Conservation (phyloP, 2,888 invertebrate genomes). For the Cetonia aurata region DNA sequence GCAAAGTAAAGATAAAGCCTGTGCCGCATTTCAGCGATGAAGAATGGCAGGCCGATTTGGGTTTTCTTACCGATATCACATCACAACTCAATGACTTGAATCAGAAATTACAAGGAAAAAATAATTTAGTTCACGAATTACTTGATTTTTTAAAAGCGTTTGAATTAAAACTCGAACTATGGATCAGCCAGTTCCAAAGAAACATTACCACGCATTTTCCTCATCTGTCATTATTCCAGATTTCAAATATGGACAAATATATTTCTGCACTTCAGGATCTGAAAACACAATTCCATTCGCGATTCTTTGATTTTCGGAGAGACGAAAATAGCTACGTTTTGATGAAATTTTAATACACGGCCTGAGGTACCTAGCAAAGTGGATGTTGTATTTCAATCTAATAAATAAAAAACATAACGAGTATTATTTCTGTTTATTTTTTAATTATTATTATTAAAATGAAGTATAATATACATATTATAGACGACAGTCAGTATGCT, state of each 20-base stretch:
- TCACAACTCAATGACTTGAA: slow-evolving; percentile 10
- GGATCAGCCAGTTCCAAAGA: neutral
- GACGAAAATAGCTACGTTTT: no score
- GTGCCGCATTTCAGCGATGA: neutral
- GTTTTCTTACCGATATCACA: neutral
- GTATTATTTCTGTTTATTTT: no score
- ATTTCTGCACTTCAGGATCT: no score
- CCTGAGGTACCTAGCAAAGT: no score
- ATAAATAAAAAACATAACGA: no score
- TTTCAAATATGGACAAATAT: slow-evolving; percentile 1
- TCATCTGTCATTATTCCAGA: neutral
- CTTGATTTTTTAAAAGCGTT: neutral
- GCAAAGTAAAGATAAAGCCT: slow-evolving; percentile 53
- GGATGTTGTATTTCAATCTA: no score
- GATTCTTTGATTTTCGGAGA: neutral
- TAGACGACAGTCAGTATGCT: no score
- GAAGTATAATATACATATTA: no score
- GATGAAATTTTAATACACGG: no score
- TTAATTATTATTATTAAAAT: no score
- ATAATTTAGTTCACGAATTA: neutral
- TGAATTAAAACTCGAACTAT: neutral
- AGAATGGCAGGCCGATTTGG: slow-evolving; percentile 1
- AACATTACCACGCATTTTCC: neutral
- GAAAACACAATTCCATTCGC: neutral
- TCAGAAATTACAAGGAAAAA: neutral